Base-by-base conservation (phyloP, 30 jellyfish, hydroid and myxozoan genomes). In the Chrysaora quinquecirrha region DNA sequence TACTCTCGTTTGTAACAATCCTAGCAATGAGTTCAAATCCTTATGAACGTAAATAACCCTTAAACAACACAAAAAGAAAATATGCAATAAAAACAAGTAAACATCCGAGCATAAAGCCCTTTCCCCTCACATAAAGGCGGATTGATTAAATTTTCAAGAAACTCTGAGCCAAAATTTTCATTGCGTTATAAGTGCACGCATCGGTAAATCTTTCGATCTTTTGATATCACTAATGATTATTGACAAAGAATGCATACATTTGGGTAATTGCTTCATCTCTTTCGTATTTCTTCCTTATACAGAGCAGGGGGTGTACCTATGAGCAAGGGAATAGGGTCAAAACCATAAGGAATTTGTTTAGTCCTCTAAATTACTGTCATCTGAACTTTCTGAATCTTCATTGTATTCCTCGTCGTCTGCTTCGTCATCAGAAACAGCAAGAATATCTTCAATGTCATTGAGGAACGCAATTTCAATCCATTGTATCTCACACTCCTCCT, bases 381-480 rank as follows among this genome's bases (percentile, higher is more conserved):
- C 68, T 3, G 12, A 9, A 52, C 68, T 52, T 9, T 52, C 68
- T 3, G 27, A 3, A 20, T 19, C 4, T 16, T 20, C 68, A 3
- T 20, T 19, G 68, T 52, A 9, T 19, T 52, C 68, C 2, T 25
- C 68, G 25, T 52, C 68, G 25, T 52, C 68, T 3, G 11, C 19
- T 9, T 19, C 7, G 27, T 52, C 68, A 3, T 52, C 68, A 52
- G 12, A 3, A 52, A 9, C 68, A 52, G 25, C 68, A 3, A 64
- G 23, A 64, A 64, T 29, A 7, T 29, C 7, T 29, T 29, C 52
- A 3, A 64, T 24, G 9, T 64, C 76, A 3, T 27, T 58, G 23
- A 58, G 76, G 52, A 64, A 64, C 61, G 52, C 52, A 7, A 2
- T 20, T 3, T 29, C 76, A 14, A 64, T 24, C 76, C 76, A 64